A percentile compares a stretch with the other conserved stretches of the same genome.
Evolutionary conservation across 1,140 invertebrate species (phyloP).

Genomic region (Kradibia gibbosae): DNA sequence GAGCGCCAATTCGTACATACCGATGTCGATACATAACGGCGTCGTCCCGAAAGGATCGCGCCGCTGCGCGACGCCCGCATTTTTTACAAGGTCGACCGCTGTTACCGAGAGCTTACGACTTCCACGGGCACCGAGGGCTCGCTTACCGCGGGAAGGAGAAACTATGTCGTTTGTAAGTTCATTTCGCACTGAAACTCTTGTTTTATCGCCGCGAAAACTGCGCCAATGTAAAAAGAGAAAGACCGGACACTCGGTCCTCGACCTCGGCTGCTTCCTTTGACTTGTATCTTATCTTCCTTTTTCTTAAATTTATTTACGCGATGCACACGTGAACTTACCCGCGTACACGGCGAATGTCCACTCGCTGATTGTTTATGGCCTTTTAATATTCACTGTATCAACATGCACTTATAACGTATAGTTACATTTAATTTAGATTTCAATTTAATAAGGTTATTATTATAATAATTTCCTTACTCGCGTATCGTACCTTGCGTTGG

Average conservation of each 20-base stretch:
- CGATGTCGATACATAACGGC: slow-evolving; percentile 53
- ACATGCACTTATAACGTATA: too few species aligned
- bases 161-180: slow-evolving; percentile 9
- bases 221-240: not conserved
- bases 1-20: slow-evolving; percentile 51
- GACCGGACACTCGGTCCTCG: not conserved
- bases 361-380: too few species aligned
- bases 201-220: slow-evolving; percentile 12
- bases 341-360: too few species aligned
- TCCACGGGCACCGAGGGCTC: not conserved
- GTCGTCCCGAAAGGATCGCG: slow-evolving; percentile 33
- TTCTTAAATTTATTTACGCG: not conserved
- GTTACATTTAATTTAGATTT: too few species aligned
- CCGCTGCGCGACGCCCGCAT: slow-evolving; percentile 55
- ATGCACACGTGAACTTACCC: not conserved
- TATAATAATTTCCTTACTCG: too few species aligned
- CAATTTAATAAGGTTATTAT: too few species aligned
- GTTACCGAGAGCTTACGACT: not conserved
- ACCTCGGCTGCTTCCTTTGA: not conserved
- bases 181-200: not conserved
- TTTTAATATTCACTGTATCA: too few species aligned
- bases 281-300: not conserved
- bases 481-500: too few species aligned
- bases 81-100: slow-evolving; percentile 59
- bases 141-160: not conserved